phyloP scores from a whole-genome alignment of 53 echinoderm and acorn worm genomes.

The Mesocentrotus franciscanus region DNA sequence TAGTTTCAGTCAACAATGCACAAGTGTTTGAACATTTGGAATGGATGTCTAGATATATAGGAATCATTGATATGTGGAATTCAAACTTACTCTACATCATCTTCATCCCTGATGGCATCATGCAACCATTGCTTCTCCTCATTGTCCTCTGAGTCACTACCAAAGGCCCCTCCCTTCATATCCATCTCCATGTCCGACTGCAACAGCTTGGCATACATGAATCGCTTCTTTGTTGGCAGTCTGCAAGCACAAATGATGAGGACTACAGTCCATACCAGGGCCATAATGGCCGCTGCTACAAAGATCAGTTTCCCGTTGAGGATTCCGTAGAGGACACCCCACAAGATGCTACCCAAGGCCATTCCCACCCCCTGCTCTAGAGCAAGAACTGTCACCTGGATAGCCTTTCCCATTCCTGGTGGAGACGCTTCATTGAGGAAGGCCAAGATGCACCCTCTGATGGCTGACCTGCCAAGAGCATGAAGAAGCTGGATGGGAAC shows the following conservation, averaged over 20 bases:
- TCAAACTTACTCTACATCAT: conserved; percentile 18
- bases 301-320: conserved; percentile 76
- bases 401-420: conserved; percentile 76
- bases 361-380: conserved; percentile 82
- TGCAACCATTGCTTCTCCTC: conserved; percentile 55
- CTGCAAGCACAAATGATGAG: conserved; percentile 71
- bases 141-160: conserved; percentile 57
- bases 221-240: conserved; percentile 81
- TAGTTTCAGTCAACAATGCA: background rate
- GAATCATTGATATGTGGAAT: background rate
- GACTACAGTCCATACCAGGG: conserved; percentile 77
- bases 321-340: conserved; percentile 78
- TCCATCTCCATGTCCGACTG: conserved; percentile 70
- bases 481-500: conserved; percentile 81
- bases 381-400: conserved; percentile 77
- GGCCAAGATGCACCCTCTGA: conserved; percentile 73
- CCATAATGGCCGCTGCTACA: conserved; percentile 70
- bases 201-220: conserved; percentile 90
- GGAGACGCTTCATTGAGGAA: conserved; percentile 88
- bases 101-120: conserved; percentile 61
- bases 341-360: conserved; percentile 72
- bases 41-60: background rate
- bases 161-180: conserved; percentile 27
- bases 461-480: conserved; percentile 76
- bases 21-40: background rate